Evolutionary conservation across 2,797 vertebrate species (phyloP).

Genomic region (Ambastaia sidthimunki): DNA sequence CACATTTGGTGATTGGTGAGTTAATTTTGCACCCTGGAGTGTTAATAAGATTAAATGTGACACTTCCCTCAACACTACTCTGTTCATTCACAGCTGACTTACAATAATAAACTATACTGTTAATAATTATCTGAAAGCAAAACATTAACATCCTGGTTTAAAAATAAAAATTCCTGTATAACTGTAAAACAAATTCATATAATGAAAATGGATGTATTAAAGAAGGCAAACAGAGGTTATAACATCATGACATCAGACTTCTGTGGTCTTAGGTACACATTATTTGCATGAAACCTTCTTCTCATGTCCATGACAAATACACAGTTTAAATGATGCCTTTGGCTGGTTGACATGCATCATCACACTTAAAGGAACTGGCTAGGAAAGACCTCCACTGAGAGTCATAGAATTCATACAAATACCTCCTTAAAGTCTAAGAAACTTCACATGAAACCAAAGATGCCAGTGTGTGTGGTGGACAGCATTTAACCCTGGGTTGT

Average conservation of each 20-base stretch:
- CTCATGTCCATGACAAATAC: background rate
- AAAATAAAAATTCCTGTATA: background rate
- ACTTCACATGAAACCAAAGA: no score
- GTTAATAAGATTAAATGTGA: background rate
- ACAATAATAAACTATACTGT: background rate
- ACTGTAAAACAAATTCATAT: background rate
- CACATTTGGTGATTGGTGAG: background rate
- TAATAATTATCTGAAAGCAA: constrained; percentile 12
- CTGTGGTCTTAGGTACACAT: constrained; percentile 24
- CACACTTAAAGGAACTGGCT: background rate
- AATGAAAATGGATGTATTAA: background rate
- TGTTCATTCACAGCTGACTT: background rate
- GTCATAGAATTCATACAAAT: background rate
- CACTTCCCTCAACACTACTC: background rate
- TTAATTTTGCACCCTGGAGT: background rate
- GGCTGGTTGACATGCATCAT: constrained; percentile 1
- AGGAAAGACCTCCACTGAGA: constrained; percentile 17
- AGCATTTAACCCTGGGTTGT: constrained; percentile 11
- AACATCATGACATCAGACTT: constrained; percentile 3
- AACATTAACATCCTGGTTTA: constrained; percentile 6
- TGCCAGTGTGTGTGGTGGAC: background rate
- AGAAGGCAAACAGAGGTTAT: constrained; percentile 14
- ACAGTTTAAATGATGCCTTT: constrained; percentile 30
- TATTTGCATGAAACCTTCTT: constrained; percentile 45
- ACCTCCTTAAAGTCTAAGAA: background rate